Conservation (phyloP, 1,140 invertebrate species). For the Drosophila aff. region DNA sequence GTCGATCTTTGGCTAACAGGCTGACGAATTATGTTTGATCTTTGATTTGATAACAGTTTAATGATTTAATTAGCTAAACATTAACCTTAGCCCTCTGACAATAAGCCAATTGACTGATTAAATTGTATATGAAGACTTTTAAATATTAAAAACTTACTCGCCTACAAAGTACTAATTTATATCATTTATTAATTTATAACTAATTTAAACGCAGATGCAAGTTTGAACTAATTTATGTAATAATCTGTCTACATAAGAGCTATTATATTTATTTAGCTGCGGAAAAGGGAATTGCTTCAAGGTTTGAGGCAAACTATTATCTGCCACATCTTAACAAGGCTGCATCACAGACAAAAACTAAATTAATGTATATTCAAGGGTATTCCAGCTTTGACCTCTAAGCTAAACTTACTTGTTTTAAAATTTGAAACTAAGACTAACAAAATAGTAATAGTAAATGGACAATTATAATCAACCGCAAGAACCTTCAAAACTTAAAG, state of each 20-base stretch:
- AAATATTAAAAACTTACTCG: background rate
- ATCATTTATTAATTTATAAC: background rate
- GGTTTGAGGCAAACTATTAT: background rate
- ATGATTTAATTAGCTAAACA: slow-evolving; percentile 1
- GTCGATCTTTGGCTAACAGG: background rate
- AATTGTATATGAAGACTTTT: background rate
- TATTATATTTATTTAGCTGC: background rate
- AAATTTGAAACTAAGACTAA: background rate
- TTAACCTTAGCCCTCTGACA: background rate
- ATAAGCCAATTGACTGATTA: background rate
- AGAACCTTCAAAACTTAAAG: background rate
- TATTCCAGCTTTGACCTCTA: background rate
- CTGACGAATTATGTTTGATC: background rate
- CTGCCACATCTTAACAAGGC: too few relatives aligned
- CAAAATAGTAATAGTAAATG: background rate
- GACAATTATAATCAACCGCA: background rate
- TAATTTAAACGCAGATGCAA: background rate
- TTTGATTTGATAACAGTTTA: background rate
- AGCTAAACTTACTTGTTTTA: background rate
- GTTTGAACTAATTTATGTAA: background rate
- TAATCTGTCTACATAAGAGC: background rate
- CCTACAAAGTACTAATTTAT: too few relatives aligned
- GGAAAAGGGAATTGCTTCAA: background rate
- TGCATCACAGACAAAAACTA: background rate
- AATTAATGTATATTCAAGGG: background rate